Percentiles rank a stretch among this genome's conserved stretches.
Conservation (phyloP, 2,113 vertebrate genomes). For the Perca flavescens region DNA sequence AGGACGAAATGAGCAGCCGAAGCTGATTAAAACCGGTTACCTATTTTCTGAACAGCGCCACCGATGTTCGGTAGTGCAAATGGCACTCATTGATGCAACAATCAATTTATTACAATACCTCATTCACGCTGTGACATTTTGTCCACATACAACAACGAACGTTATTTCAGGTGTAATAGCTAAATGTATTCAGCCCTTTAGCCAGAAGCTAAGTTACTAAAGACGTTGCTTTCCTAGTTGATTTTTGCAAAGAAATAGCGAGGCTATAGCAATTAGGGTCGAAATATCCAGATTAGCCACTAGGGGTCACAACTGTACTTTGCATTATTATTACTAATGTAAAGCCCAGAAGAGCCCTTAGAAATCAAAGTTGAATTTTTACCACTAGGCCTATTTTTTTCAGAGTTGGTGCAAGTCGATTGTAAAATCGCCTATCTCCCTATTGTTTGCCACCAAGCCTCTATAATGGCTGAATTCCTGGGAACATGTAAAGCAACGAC, state of each 20-base stretch:
- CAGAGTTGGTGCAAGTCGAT: not conserved
- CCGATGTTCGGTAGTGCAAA: not conserved
- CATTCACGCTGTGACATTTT: too few species aligned
- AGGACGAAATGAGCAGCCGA: constrained; percentile 21
- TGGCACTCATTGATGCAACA: too few species aligned
- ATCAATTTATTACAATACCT: too few species aligned
- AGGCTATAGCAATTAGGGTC: not conserved
- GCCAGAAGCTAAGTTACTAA: not conserved
- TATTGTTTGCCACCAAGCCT: not conserved
- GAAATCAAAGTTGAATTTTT: not conserved
- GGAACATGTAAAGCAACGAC: not conserved
- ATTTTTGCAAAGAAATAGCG: not conserved
- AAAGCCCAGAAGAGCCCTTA: not conserved
- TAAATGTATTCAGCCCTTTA: not conserved
- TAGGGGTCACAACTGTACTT: not conserved
- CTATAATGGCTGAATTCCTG: not conserved
- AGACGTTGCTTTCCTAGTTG: not conserved
- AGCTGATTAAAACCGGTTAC: constrained; percentile 14
- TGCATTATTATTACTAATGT: not conserved
- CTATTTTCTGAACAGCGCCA: not conserved
- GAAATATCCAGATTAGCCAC: not conserved
- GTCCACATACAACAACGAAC: not conserved
- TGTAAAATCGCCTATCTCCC: not conserved
- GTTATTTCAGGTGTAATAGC: rapidly evolving
- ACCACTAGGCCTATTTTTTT: not conserved